Evolutionary conservation across 2,888 invertebrate genomes (phyloP).

Genomic region (Zygaena filipendulae): DNA sequence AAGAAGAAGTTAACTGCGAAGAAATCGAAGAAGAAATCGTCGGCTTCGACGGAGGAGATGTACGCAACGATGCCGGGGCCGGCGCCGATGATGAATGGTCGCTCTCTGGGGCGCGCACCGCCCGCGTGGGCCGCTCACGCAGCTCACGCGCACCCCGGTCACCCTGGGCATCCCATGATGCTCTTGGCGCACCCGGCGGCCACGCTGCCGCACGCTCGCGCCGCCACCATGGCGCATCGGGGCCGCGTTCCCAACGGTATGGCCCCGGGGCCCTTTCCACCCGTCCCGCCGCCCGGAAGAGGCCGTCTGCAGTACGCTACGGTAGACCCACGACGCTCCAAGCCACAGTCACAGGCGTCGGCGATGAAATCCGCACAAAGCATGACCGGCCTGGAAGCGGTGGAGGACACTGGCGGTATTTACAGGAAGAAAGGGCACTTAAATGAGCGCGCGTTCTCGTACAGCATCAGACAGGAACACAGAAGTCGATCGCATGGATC

Average conservation of each 20-base stretch:
- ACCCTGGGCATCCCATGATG: slow-evolving; percentile 60
- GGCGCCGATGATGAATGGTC: slow-evolving; percentile 49
- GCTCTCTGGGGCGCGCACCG: slow-evolving; percentile 54
- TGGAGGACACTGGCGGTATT: slow-evolving; percentile 75
- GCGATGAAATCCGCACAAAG: slow-evolving; percentile 75
- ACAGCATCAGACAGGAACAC: slow-evolving; percentile 94
- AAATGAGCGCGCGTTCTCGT: slow-evolving; percentile 93
- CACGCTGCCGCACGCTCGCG: slow-evolving; percentile 53
- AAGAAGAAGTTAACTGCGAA: slow-evolving; percentile 70
- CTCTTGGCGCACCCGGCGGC: slow-evolving; percentile 57
- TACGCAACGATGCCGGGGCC: slow-evolving; percentile 68
- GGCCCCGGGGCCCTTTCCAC: slow-evolving; percentile 50
- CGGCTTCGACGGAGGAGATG: slow-evolving; percentile 69
- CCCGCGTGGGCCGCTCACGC: slow-evolving; percentile 52
- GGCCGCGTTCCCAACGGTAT: slow-evolving; percentile 70
- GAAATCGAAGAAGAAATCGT: slow-evolving; percentile 66
- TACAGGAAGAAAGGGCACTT: slow-evolving; percentile 91
- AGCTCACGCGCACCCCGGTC: too few relatives aligned
- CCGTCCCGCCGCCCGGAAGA: slow-evolving; percentile 41
- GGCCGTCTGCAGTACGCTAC: slow-evolving; percentile 70
- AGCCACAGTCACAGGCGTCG: slow-evolving; percentile 72
- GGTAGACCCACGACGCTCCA: slow-evolving; percentile 72
- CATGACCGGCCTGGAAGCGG: slow-evolving; percentile 73
- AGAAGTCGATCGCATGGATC: slow-evolving; percentile 93
- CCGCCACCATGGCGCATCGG: slow-evolving; percentile 64